Evolutionary conservation across 2,797 vertebrate genomes (phyloP).

Genomic region (Vultur gryphus): DNA sequence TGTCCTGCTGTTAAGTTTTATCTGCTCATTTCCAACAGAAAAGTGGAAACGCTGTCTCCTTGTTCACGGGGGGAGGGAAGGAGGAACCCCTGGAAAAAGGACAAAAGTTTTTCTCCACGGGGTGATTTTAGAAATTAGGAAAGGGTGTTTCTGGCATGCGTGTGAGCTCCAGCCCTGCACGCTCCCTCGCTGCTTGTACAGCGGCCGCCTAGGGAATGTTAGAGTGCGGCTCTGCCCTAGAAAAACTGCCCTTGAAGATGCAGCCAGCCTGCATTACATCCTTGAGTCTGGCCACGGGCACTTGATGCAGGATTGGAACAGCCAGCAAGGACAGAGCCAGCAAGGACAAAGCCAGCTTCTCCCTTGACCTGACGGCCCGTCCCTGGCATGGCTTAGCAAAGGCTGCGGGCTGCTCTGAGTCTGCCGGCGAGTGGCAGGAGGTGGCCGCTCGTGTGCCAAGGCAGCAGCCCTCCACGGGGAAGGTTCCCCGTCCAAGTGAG

Average conservation of each 20-base stretch:
- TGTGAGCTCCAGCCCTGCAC: background rate
- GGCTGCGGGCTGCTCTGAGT: background rate
- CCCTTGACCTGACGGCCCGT: fast-evolving
- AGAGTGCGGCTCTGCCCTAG: background rate
- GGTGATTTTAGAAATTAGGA: background rate
- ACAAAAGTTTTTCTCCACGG: background rate
- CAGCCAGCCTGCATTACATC: background rate
- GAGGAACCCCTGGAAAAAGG: background rate
- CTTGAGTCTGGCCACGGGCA: background rate
- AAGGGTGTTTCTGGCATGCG: background rate
- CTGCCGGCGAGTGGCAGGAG: background rate
- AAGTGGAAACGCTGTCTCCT: background rate
- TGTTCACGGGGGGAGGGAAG: background rate
- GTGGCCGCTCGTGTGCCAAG: background rate
- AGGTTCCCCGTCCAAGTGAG: fast-evolving
- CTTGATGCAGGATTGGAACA: background rate
- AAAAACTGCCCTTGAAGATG: background rate
- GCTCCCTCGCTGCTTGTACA: background rate
- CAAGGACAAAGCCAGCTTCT: background rate
- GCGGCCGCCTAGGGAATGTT: background rate
- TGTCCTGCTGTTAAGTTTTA: constrained; percentile 54
- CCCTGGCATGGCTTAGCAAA: background rate
- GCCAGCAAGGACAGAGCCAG: background rate
- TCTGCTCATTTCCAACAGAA: constrained; percentile 28
- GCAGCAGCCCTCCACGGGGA: background rate